Conservation (phyloP, 2,888 invertebrate species). For the Laspeyria flexula region DNA sequence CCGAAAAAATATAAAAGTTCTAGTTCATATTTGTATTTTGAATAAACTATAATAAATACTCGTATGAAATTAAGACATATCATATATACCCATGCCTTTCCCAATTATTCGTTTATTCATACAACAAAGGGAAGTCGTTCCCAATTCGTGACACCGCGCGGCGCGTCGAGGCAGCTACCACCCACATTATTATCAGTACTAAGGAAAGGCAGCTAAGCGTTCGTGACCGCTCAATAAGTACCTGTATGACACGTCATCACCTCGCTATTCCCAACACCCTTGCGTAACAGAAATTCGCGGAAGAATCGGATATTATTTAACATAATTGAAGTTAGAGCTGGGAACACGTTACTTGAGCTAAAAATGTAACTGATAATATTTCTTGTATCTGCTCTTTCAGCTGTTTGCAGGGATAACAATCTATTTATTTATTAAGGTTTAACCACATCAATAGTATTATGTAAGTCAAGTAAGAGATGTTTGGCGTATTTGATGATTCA, state of each 20-base stretch:
- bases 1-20: no score
- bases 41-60: no score
- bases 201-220: slow-evolving; percentile 10
- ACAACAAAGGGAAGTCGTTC: slow-evolving; percentile 1
- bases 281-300: slow-evolving; percentile 22
- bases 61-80: neutral
- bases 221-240: slow-evolving; percentile 22
- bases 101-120: neutral
- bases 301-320: slow-evolving; percentile 29
- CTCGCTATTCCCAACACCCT: slow-evolving; percentile 21
- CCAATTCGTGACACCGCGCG: slow-evolving; percentile 9
- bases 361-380: neutral
- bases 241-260: slow-evolving; percentile 39
- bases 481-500: no score
- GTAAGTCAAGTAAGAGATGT: no score
- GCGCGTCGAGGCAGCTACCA: slow-evolving; percentile 19
- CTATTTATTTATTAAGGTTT: no score
- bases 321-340: slow-evolving; percentile 12
- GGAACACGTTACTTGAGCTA: neutral
- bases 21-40: no score
- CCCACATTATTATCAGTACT: slow-evolving; percentile 31
- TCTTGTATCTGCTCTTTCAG: no score
- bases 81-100: neutral
- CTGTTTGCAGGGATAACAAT: no score
- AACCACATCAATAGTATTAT: no score